Evolutionary conservation across 1,140 invertebrate genomes (phyloP), one percentile per base, ranked within the genome.

Genomic region (Drosophila yakuba): DNA sequence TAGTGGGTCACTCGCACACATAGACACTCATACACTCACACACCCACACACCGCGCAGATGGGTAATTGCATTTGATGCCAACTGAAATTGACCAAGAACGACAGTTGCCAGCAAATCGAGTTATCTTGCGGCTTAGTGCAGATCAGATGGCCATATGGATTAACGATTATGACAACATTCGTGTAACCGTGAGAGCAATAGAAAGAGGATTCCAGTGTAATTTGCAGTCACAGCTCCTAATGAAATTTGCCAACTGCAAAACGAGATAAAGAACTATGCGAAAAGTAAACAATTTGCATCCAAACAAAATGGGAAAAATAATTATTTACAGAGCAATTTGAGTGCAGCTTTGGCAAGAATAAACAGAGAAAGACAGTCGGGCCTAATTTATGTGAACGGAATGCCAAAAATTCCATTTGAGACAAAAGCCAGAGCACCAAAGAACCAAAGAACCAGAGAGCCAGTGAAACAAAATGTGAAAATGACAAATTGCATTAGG

Each of bases 401-500:
- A 81, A 86, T 82, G 75, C 79, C 75, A 78, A 80, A 88, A 88
- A 83, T 86, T 88, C 83, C 79, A 76, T 88, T 79, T 79, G 58
- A 75, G 61, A 75, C 75, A 83, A 83, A 79, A 45, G 66, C 51
- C 48, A 64, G 41, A 55, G 44, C 63, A 48, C 61, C 52, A 15
- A 28, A 57, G 44, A 38, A 59, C 36, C 73, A 73, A 64, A 80
- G 20, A 1, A 20, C 48, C 48, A 64, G 38, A 55, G 44, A 67
- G 57, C 61, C 52, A 15, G 36, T 48, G 44, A 43, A 59, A 45
- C 73, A 73, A 67, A 80, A 88, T 80, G 83, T 83, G 75, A 83
- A 89, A 88, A 89, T 88, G 84, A 88, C 83, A 88, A 88, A 88
- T 88, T 88, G 79, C 84, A 88, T 88, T 88, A 89, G 67, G 57